A percentile compares a stretch with the other conserved stretches of the same genome.
Evolutionary conservation across 2,888 invertebrate genomes (phyloP).

Genomic region (Drosophila rellima): DNA sequence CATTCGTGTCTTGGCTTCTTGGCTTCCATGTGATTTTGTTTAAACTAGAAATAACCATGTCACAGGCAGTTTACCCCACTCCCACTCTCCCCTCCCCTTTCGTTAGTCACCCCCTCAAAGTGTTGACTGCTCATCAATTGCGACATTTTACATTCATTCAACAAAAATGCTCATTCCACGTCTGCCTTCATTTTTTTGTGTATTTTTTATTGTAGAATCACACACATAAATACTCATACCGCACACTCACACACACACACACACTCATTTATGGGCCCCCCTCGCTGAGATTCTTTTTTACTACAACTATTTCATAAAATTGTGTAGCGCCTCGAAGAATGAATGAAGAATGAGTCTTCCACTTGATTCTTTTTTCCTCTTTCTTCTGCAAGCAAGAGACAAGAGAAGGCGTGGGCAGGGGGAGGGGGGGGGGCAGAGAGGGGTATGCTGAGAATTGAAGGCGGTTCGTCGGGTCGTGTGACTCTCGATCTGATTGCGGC

Average conservation of each 20-base stretch:
- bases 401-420: neutral
- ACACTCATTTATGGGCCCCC: conserved; percentile 42
- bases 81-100: neutral
- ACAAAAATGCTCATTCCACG: conserved; percentile 28
- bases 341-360: conserved; percentile 31
- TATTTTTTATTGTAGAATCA: conserved; percentile 2
- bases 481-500: conserved; percentile 59
- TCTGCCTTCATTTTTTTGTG: conserved; percentile 12
- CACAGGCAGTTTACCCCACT: conserved; percentile 29
- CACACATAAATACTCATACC: neutral
- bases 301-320: conserved; percentile 69
- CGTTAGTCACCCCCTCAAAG: neutral
- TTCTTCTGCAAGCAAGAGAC: conserved; percentile 23
- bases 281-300: conserved; percentile 53
- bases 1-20: too few species aligned
- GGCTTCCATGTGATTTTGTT: conserved; percentile 35
- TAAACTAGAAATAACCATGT: conserved; percentile 64
- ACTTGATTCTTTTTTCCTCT: conserved; percentile 1
- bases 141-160: conserved; percentile 61
- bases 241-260: neutral
- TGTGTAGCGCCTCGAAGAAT: conserved; percentile 45
- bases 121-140: conserved; percentile 40
- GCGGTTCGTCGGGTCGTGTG: conserved; percentile 63
- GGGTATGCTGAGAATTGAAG: conserved; percentile 27
- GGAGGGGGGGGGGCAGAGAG: neutral